Percentiles rank a stretch among this genome's conserved stretches.
Evolutionary conservation across 2,888 invertebrate species (phyloP).

Genomic region (Deilephila porcellus): DNA sequence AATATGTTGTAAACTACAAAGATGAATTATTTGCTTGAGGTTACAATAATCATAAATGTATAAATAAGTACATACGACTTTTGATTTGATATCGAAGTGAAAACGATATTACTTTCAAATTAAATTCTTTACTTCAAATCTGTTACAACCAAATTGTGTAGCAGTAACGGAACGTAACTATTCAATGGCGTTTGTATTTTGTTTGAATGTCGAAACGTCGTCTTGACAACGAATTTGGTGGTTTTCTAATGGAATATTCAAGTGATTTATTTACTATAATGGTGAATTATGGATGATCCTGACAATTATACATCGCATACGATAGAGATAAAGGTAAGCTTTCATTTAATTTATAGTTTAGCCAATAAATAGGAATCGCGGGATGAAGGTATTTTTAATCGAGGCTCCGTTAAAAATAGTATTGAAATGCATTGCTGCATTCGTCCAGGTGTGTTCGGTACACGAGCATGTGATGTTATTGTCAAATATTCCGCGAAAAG

Average conservation of each 20-base stretch:
- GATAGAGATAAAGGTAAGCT: constrained; percentile 70
- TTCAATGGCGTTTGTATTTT: constrained; percentile 67
- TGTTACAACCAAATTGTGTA: background rate
- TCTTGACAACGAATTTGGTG: constrained; percentile 79
- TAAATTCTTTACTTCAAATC: too few relatives aligned
- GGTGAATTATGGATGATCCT: constrained; percentile 80
- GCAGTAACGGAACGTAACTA: constrained; percentile 28
- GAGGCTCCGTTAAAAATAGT: constrained; percentile 69
- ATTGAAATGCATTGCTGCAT: constrained; percentile 64
- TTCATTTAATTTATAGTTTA: constrained; percentile 32
- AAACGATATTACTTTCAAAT: background rate
- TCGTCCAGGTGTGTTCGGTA: constrained; percentile 47
- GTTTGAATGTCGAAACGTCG: constrained; percentile 75
- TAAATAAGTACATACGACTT: background rate
- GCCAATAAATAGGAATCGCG: constrained; percentile 47
- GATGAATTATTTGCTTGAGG: background rate
- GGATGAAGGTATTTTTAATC: constrained; percentile 62
- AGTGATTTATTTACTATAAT: constrained; percentile 76
- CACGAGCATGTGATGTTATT: constrained; percentile 37
- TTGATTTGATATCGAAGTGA: too few relatives aligned
- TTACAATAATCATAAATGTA: background rate
- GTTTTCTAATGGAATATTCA: constrained; percentile 63
- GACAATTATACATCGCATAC: constrained; percentile 60
- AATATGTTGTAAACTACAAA: background rate
- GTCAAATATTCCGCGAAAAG: constrained; percentile 10